These are phyloP conservation scores for Pachyuromys duprasi DNA, from an alignment of 2,797 vertebrate species.

Conservation along the genomic window DNA sequence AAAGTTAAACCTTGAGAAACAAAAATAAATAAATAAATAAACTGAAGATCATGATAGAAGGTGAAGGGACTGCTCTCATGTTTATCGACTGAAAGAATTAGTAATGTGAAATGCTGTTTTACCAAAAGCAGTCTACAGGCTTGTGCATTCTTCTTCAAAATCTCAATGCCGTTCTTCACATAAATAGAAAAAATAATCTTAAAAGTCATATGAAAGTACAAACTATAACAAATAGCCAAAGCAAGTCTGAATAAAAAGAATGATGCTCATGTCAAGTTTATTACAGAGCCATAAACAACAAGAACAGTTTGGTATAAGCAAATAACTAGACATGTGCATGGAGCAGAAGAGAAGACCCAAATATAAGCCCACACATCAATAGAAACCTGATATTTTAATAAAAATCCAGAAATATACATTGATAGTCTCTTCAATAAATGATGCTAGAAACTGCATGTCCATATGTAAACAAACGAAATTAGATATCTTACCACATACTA, in stretches of 20 bases:
- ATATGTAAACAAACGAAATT: neutral
- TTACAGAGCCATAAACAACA: neutral
- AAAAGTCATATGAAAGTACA: neutral
- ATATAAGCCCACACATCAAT: neutral
- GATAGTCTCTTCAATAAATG: neutral
- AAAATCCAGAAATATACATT: neutral
- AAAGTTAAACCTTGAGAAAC: neutral
- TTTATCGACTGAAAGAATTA: neutral
- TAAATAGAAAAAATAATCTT: neutral
- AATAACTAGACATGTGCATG: neutral
- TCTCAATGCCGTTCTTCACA: neutral
- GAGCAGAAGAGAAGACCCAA: neutral
- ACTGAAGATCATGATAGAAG: neutral
- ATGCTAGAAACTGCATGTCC: neutral
- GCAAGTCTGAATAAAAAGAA: neutral
- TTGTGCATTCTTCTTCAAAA: neutral
- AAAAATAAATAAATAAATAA: too few species aligned
- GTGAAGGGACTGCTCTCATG: neutral
- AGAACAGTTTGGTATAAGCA: neutral
- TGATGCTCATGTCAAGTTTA: neutral
- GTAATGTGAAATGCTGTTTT: neutral
- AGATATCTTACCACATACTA: neutral
- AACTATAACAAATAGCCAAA: neutral
- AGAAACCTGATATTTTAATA: neutral
- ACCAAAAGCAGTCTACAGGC: neutral